Base-by-base conservation (phyloP, 1,140 invertebrate genomes). In the Oedothorax gibbosus region DNA sequence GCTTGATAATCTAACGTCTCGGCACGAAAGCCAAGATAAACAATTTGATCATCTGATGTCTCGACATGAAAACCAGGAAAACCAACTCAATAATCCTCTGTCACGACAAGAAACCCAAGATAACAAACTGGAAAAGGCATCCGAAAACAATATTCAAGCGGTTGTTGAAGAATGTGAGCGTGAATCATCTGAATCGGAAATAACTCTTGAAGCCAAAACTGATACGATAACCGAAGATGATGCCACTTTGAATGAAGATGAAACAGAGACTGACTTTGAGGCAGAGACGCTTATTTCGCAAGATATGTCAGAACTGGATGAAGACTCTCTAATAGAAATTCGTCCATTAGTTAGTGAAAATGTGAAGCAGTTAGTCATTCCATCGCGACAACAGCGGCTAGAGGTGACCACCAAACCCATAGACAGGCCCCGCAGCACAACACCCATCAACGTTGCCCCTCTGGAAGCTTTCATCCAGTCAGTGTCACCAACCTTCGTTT, bases 391-490 rank as follows among this genome's bases (percentile, higher is more conserved):
- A 96, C 66, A 94, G 94, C 88, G 96, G 75, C 92, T 94, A 53
- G 92, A 93, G 89, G 92, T 94, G 21, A 95, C 93, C 86, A 96
- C 94, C n/a, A 95, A 93, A 87, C 95, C 95, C 0, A 94, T 96
- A 78, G 95, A 96, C 87, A 91, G 96, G 86, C 96, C 96, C 18
- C 92, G 96, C 9, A 95, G 95, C n/a, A 95, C 94, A 21, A 95
- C 95, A 62, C 95, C 95, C 4, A 93, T 95, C 60, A 95, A 94
- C 90, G 93, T 95, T 20, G 93, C 93, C 7, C 92, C 94, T 21
- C 89, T 97, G 65, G 95, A 96, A 88, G 95, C 96, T 87, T 96
- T 90, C 89, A 91, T 91, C 66, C 86, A 87, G 11, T 87, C 87
- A n/a, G 62, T 85, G 11, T 87, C 87, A 9, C 88, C 65, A 53